A percentile compares a stretch with the other conserved stretches of the same genome.
Conservation (phyloP, 35 echinoderm and acorn worm species). For the Holothuria glaberrima region DNA sequence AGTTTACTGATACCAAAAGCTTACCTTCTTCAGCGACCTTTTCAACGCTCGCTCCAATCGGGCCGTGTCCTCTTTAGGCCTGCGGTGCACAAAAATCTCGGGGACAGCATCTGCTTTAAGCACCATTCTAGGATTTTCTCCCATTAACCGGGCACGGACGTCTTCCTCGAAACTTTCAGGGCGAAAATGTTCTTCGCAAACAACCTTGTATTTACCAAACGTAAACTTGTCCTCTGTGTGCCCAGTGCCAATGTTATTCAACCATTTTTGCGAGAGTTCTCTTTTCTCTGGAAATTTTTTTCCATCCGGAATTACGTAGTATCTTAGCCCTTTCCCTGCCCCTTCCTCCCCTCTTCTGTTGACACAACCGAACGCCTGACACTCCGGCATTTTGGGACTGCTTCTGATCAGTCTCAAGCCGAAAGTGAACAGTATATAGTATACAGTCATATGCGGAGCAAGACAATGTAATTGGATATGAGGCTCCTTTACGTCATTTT, state of each 20-base stretch:
- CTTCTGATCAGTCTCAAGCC: background rate
- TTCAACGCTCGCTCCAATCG: background rate
- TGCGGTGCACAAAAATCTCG: background rate
- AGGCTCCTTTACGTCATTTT: conserved; percentile 23
- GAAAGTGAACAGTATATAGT: conserved; percentile 3
- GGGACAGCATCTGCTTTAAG: conserved; percentile 44
- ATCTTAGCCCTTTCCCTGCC: conserved; percentile 16
- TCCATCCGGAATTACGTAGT: conserved; percentile 21
- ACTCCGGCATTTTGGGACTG: conserved; percentile 17
- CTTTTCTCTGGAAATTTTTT: conserved; percentile 14
- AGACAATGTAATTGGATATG: background rate
- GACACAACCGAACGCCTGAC: conserved; percentile 23
- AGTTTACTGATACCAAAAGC: no score
- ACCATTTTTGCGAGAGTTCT: conserved; percentile 22
- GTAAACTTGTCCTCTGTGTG: conserved; percentile 33
- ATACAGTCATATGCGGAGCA: background rate
- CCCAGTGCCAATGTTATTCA: background rate
- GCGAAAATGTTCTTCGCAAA: conserved; percentile 37
- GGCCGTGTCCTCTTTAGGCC: conserved; percentile 13
- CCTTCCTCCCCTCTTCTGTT: conserved; percentile 41
- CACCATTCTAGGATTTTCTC: background rate
- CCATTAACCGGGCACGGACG: conserved; percentile 33
- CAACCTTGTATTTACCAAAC: conserved; percentile 39
- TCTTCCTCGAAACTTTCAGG: conserved; percentile 28
- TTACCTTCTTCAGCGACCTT: no score